Evolutionary conservation across 2,797 vertebrate species (phyloP), one percentile per base, ranked within the genome.

Genomic region (Sebastes diploproa): DNA sequence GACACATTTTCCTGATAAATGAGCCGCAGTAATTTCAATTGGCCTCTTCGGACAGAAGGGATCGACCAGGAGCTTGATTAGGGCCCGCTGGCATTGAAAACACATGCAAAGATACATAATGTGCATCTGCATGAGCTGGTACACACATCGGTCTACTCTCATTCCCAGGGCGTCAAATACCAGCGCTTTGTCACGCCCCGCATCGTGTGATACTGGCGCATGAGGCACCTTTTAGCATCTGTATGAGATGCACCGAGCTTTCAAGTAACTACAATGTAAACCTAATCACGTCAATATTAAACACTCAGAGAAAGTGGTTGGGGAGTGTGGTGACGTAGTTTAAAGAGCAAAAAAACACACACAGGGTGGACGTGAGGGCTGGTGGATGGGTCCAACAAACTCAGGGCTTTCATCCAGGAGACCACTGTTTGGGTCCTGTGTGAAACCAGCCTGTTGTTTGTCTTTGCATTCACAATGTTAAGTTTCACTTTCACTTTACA

Each of bases 1-100:
- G 54, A 86, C 72, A 83, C 64, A 75, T 87, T 91, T 84, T 78
- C 62, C 63, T 82, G 74, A 92, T 84, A 85, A 95, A 94, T 92
- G 85, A 91, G 80, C 75, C 30, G 66, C 62, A 76, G 83, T 87
- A 80, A 90, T 86, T 88, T 86, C 79, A 80, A 78, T 86, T 80
- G 81, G 84, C 77, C 82, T 84, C 70, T 88, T 85, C 27, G 72
- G 88, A 88, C 77, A 77, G 30, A 84, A 74, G 58, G 50, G 52
- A 66, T 63, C 36, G 32, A 82, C 75, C 63, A 64, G 68, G 62
- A 85, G 63, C 80, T 78, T 2, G 38, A 77, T 89, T 81, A 81
- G 34, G 38, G 63, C 79, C 5, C 4, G 5, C 42, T 89, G 84
- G 42, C 70, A 64, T 77, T 82, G 65, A 78, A 86, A 84, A 78